Conservation (phyloP, 2,797 vertebrate species). For the Amblyopsis hoosieri region DNA sequence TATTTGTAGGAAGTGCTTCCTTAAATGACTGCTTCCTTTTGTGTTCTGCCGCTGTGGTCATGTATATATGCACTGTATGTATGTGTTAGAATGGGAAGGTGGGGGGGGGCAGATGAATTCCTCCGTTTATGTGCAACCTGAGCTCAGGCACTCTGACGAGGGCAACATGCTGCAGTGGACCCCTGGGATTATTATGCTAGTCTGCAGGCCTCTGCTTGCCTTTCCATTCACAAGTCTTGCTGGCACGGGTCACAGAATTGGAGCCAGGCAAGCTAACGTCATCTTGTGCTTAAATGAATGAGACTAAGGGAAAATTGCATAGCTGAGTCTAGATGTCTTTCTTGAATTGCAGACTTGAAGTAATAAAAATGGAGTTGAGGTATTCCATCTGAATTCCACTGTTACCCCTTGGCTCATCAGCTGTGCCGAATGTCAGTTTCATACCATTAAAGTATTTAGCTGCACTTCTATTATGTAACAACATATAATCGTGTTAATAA, state of each 20-base stretch:
- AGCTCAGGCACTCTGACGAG: conserved; percentile 60
- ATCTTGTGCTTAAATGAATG: conserved; percentile 68
- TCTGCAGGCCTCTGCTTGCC: conserved; percentile 18
- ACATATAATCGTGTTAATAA: background rate
- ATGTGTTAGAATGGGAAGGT: conserved; percentile 40
- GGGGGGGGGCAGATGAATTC: conserved; percentile 52
- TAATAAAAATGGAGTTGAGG: conserved; percentile 51
- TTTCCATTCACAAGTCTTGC: conserved; percentile 73
- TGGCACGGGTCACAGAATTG: conserved; percentile 66
- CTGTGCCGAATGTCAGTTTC: conserved; percentile 2
- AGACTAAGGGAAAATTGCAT: conserved; percentile 60
- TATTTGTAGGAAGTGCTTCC: conserved; percentile 3
- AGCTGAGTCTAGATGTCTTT: conserved; percentile 64
- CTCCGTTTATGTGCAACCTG: conserved; percentile 71
- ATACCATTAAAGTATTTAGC: too few relatives aligned
- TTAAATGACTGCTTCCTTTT: conserved; percentile 15
- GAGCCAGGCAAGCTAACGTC: conserved; percentile 61
- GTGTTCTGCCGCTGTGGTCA: background rate
- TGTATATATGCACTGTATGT: background rate
- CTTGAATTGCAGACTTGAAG: conserved; percentile 49
- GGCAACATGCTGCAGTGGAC: conserved; percentile 59
- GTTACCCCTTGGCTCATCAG: conserved; percentile 34
- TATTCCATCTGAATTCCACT: conserved; percentile 46
- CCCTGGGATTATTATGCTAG: conserved; percentile 36
- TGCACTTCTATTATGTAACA: too few relatives aligned